Evolutionary conservation across 2,888 invertebrate species (phyloP), one percentile per base, ranked within the genome.

Genomic region (Agonopterix subpropinquella): DNA sequence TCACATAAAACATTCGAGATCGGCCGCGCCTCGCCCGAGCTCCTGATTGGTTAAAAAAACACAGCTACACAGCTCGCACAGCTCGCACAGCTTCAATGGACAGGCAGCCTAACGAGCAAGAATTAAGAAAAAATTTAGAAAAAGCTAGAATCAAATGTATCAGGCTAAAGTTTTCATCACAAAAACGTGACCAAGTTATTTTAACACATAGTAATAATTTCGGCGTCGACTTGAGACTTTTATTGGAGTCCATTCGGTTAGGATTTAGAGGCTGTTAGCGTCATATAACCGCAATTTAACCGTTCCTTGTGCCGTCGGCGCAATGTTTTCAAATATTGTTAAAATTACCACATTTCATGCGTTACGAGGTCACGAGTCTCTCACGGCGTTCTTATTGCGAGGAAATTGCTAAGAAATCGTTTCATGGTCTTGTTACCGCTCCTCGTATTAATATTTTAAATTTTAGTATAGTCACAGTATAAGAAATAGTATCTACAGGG

Each of bases 251-350:
- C 67, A 73, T 77, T 76, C 64, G 57, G 66, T 64, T 52, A 64
- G 68, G 67, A 74, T 73, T 73, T 72, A 77, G 65, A 52, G 70
- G 69, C 71, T 69, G 69, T 76, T 73, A 70, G 63, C 66, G 69
- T 70, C 71, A 59, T 67, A 70, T 71, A 70, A 68, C 64, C 67
- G 65, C 64, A 70, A 68, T 75, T 71, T 62, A 59, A 64, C 59
- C 63, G 61, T 63, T 59, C 53, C 65, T 59, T 59, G 53, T 52
- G 58, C 58, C 60, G 53, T 47, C 55, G 57, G 54, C 61, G 70
- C 63, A 65, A 73, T 70, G 73, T 70, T 72, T 67, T 64, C 65
- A 70, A 69, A 70, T 72, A 65, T 65, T 69, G 61, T 66, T 71
- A 60, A 70, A 70, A 72, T 73, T 64, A 67, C 59, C 65, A 67